phyloP scores from a whole-genome alignment of 2,113 vertebrate genomes.

The Leptosomus discolor region DNA sequence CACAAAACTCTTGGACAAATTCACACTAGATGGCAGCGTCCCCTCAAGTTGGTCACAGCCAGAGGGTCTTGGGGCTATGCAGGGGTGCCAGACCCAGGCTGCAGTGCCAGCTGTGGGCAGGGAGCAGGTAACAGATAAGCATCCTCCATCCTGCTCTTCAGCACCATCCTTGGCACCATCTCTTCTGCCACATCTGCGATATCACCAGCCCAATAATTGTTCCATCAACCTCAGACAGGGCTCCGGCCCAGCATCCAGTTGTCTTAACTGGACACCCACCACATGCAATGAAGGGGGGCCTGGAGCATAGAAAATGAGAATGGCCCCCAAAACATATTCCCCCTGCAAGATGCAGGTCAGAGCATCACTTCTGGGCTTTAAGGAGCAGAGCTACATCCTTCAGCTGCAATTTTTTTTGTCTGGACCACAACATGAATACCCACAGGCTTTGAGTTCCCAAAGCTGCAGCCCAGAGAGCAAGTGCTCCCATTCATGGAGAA shows the following conservation, averaged over 20 bases:
- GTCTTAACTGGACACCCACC: not conserved
- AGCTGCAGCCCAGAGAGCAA: not conserved
- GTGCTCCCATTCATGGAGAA: fast-evolving
- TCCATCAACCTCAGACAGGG: not conserved
- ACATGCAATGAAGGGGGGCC: fast-evolving
- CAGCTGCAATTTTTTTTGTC: not conserved
- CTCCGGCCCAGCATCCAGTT: not conserved
- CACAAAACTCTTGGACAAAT: not conserved
- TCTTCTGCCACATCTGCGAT: not conserved
- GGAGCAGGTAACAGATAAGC: fast-evolving
- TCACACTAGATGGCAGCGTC: not conserved
- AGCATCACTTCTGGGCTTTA: not conserved
- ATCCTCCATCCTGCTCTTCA: not conserved
- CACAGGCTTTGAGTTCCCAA: not conserved
- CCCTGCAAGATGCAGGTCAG: not conserved
- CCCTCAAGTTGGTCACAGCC: too few species aligned
- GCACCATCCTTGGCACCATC: not conserved
- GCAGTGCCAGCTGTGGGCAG: not conserved
- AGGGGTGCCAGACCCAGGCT: not conserved
- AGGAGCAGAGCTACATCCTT: not conserved
- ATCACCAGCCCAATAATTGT: not conserved
- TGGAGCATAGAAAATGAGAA: not conserved
- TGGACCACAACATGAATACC: not conserved
- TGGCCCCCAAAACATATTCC: fast-evolving
- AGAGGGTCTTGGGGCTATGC: fast-evolving